A percentile compares a stretch with the other conserved stretches of the same genome.
phyloP scores from a whole-genome alignment of 2,113 vertebrate genomes.

The Nycticebus coucang region DNA sequence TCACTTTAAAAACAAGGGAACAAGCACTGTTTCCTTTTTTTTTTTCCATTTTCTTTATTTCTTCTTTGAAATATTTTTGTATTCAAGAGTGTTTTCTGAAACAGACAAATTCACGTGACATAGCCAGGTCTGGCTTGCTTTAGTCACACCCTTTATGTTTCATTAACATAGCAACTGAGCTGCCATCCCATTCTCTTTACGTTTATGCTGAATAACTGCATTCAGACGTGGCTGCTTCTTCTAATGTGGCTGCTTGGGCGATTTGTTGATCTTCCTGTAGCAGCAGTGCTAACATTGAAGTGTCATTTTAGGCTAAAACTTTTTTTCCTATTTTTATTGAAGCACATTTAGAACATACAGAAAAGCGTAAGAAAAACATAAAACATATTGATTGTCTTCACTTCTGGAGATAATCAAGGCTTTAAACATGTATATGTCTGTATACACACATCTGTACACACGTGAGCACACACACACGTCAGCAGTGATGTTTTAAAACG shows the following conservation, averaged over 20 bases:
- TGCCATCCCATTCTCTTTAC: background rate
- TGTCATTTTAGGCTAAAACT: slow-evolving; percentile 1
- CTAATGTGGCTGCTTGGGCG: background rate
- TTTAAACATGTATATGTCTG: background rate
- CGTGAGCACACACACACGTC: background rate
- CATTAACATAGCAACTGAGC: background rate
- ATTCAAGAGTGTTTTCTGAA: slow-evolving; percentile 42
- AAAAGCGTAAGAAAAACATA: background rate
- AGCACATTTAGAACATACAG: slow-evolving; percentile 41
- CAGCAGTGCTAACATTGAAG: slow-evolving; percentile 44
- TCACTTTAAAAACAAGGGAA: background rate
- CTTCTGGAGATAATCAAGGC: background rate
- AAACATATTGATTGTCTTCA: background rate
- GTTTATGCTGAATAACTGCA: background rate
- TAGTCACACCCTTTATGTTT: background rate
- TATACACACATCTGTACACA: background rate
- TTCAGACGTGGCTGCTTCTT: background rate
- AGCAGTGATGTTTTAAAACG: background rate
- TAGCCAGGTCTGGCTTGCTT: background rate
- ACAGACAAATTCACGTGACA: background rate
- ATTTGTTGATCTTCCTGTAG: background rate
- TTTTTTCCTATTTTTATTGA: slow-evolving; percentile 12
- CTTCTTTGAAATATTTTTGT: background rate
- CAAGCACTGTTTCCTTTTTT: background rate
- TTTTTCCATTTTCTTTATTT: background rate